phyloP scores from a whole-genome alignment of 2,797 vertebrate species.

The Fistularia tabacaria region DNA sequence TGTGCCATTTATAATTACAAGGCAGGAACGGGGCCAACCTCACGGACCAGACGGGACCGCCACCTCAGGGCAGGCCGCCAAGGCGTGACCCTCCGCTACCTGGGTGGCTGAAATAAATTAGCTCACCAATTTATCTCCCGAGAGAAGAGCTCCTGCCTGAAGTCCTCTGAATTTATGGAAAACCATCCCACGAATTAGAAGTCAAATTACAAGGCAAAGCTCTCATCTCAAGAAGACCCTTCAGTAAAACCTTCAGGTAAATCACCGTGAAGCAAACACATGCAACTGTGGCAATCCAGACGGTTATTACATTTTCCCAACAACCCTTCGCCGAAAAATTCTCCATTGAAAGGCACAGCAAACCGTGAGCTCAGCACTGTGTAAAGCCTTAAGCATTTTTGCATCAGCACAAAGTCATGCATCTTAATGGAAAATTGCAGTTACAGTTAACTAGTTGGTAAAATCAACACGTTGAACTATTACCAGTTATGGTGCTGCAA shows the following conservation, averaged over 20 bases:
- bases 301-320: not conserved
- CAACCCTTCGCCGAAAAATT: not conserved
- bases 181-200: slow-evolving; percentile 27
- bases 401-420: no score
- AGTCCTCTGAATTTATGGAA: slow-evolving; percentile 26
- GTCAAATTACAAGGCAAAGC: not conserved
- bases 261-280: not conserved
- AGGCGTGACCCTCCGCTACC: slow-evolving; percentile 15
- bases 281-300: not conserved
- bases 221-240: slow-evolving; percentile 12
- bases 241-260: slow-evolving; percentile 26
- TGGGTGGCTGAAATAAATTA: slow-evolving; percentile 36
- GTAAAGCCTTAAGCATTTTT: no score
- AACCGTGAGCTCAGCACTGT: no score
- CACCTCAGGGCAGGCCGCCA: no score
- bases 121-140: slow-evolving; percentile 24
- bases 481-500: no score
- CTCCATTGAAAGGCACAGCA: no score
- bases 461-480: no score
- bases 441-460: no score
- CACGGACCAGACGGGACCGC: slow-evolving; percentile 5
- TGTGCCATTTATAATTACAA: slow-evolving; percentile 38
- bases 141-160: slow-evolving; percentile 8
- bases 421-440: no score
- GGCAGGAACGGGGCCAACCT: slow-evolving; percentile 17